phyloP scores from a whole-genome alignment of 2,888 invertebrate species.

The Ctena decussata region DNA sequence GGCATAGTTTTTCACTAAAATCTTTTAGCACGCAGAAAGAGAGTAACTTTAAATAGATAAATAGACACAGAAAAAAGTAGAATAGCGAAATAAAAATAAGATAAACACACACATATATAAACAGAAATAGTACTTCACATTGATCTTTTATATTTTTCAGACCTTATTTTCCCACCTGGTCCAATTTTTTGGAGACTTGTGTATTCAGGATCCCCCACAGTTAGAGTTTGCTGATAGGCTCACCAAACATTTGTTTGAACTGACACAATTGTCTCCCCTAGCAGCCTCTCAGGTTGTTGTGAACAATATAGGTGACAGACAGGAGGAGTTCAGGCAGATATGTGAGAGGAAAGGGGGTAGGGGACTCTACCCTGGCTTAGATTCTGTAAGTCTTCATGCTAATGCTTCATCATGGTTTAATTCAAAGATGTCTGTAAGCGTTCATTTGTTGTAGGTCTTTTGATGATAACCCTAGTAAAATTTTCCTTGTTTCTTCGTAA shows the following conservation, averaged over 20 bases:
- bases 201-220: conserved; percentile 83
- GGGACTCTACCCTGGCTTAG: conserved; percentile 87
- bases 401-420: no score
- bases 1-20: no score
- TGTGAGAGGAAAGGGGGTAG: conserved; percentile 74
- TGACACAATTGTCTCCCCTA: conserved; percentile 91
- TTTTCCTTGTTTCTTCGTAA: no score
- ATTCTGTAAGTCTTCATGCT: conserved; percentile 78
- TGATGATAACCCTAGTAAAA: no score
- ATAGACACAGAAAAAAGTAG: no score
- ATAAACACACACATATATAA: no score
- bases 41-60: no score
- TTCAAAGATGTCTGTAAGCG: no score
- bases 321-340: conserved; percentile 71
- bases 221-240: conserved; percentile 85
- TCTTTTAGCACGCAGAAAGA: no score
- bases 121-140: no score
- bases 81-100: no score
- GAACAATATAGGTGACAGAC: conserved; percentile 67
- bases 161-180: conserved; percentile 92
- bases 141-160: conserved; percentile 65
- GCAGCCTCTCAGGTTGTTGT: conserved; percentile 89
- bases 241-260: conserved; percentile 89
- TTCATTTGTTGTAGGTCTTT: no score
- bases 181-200: conserved; percentile 92